phyloP scores from a whole-genome alignment of 2,113 vertebrate genomes.

The Coturnix japonica region DNA sequence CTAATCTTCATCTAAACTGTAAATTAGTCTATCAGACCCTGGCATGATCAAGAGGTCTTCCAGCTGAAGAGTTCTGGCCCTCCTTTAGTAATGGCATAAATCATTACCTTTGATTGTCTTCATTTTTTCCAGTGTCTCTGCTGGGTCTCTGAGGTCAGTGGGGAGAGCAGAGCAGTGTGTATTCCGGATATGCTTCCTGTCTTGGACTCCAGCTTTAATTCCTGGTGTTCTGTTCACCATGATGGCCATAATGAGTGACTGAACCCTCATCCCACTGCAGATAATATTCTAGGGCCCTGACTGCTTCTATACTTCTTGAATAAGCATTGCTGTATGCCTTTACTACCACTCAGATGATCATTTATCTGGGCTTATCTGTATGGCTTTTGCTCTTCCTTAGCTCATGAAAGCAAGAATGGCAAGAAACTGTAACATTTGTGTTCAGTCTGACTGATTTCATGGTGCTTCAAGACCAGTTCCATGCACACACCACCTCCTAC shows the following conservation, averaged over 20 bases:
- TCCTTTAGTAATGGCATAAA: background rate
- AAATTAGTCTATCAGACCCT: background rate
- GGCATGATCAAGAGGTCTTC: background rate
- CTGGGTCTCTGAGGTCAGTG: accelerated
- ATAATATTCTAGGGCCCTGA: background rate
- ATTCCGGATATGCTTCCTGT: accelerated
- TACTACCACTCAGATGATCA: background rate
- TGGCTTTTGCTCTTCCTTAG: background rate
- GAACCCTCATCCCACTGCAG: background rate
- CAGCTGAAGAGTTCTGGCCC: background rate
- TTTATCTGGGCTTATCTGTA: too few species aligned
- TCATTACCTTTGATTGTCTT: background rate
- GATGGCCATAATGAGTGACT: background rate
- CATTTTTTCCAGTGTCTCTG: background rate
- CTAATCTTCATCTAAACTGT: background rate
- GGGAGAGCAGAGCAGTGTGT: background rate
- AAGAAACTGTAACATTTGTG: background rate
- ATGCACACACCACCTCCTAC: background rate
- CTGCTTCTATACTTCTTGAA: background rate
- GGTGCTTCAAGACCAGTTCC: background rate
- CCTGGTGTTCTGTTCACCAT: background rate
- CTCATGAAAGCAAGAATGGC: background rate
- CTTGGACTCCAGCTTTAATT: background rate
- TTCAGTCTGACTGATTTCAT: background rate
- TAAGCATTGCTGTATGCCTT: background rate